Conservation (phyloP, 2,888 invertebrate species). For the Hedya salicella region DNA sequence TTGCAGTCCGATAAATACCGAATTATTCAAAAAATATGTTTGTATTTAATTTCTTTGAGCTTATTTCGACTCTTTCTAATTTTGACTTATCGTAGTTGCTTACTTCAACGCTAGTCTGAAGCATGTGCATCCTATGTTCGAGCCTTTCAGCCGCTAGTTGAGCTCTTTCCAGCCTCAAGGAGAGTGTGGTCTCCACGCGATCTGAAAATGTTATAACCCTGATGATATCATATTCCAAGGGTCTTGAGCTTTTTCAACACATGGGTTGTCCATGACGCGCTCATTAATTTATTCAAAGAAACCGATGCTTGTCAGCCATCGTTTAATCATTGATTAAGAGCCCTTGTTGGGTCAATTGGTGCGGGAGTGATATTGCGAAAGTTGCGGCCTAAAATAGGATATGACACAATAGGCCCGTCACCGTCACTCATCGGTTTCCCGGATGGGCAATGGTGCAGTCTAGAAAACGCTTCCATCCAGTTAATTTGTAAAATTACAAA, state of each 20-base stretch:
- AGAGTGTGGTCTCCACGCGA: constrained; percentile 77
- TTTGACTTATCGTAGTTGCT: constrained; percentile 47
- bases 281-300: constrained; percentile 60
- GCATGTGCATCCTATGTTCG: constrained; percentile 78
- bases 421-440: constrained; percentile 59
- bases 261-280: constrained; percentile 22
- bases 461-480: constrained; percentile 12
- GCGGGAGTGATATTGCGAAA: constrained; percentile 69
- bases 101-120: constrained; percentile 77
- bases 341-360: constrained; percentile 74
- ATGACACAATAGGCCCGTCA: constrained; percentile 72
- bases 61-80: too few species aligned
- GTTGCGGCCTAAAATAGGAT: constrained; percentile 76
- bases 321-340: constrained; percentile 71
- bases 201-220: constrained; percentile 63
- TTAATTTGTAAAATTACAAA: constrained; percentile 1
- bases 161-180: constrained; percentile 76
- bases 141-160: constrained; percentile 80
- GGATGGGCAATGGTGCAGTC: constrained; percentile 48
- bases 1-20: too few species aligned
- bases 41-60: too few species aligned
- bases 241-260: background rate
- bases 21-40: too few species aligned
- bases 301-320: constrained; percentile 53
- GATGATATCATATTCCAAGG: background rate